phyloP scores from a whole-genome alignment of 1,140 invertebrate species.

The Harlomillsia oculata region DNA sequence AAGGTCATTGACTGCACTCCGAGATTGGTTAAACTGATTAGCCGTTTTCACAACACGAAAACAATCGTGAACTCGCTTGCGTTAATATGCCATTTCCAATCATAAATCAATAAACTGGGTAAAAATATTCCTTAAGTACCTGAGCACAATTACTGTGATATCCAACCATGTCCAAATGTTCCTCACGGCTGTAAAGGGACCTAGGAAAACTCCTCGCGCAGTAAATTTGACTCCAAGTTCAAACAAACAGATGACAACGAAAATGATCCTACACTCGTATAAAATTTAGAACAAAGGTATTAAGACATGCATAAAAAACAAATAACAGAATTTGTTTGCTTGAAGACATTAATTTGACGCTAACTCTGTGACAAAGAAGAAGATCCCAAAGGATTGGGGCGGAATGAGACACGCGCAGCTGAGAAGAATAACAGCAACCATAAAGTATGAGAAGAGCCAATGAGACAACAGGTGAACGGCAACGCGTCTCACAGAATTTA shows the following conservation, averaged over 20 bases:
- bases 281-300: background rate
- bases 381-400: background rate
- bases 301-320: background rate
- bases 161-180: slow-evolving; percentile 4
- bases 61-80: no score
- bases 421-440: background rate
- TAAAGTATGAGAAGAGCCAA: slow-evolving; percentile 2
- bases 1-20: slow-evolving; percentile 1
- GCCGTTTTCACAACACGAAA: no score
- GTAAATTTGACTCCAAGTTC: background rate
- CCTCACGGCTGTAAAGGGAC: slow-evolving; percentile 1
- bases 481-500: background rate
- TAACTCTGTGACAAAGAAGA: background rate
- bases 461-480: background rate
- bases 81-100: no score
- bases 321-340: background rate
- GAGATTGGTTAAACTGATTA: no score
- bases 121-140: no score
- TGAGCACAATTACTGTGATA: background rate
- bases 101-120: no score
- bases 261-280: background rate
- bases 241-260: background rate
- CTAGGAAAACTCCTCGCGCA: slow-evolving; percentile 3
- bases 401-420: background rate
- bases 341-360: background rate